Percentiles rank a stretch among this genome's conserved stretches.
Conservation (phyloP, 1,140 invertebrate genomes). For the Drosophila littoralis region DNA sequence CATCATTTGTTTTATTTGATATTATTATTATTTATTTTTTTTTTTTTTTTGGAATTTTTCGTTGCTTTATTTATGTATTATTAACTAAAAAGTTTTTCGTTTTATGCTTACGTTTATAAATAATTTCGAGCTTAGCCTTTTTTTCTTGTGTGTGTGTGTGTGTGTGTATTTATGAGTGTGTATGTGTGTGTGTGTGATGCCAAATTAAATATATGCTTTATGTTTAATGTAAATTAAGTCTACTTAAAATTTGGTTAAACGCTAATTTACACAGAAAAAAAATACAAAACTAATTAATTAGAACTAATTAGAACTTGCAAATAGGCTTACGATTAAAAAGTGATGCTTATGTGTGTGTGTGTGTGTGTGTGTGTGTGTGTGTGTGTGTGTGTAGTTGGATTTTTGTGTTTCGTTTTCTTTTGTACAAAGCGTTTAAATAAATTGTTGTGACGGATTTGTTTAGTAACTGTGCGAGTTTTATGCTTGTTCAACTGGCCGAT, state of each 20-base stretch:
- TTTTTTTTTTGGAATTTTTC: slow-evolving; percentile 64
- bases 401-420: slow-evolving; percentile 9
- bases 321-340: slow-evolving; percentile 67
- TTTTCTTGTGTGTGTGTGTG: slow-evolving; percentile 47
- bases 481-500: slow-evolving; percentile 9
- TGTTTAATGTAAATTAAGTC: slow-evolving; percentile 56
- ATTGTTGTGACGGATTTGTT: slow-evolving; percentile 68
- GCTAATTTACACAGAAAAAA: slow-evolving; percentile 79
- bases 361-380: slow-evolving; percentile 37
- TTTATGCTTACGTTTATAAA: slow-evolving; percentile 56
- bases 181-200: slow-evolving; percentile 34
- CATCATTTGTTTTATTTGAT: slow-evolving; percentile 13
- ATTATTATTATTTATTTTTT: slow-evolving; percentile 24
- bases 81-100: slow-evolving; percentile 70
- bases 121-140: slow-evolving; percentile 80
- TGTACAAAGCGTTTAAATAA: slow-evolving; percentile 47
- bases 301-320: slow-evolving; percentile 62
- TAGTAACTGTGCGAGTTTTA: slow-evolving; percentile 54
- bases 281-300: slow-evolving; percentile 68
- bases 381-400: slow-evolving; percentile 29
- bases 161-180: slow-evolving; percentile 23
- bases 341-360: slow-evolving; percentile 50
- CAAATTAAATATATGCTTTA: slow-evolving; percentile 59
- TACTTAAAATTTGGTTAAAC: slow-evolving; percentile 81
- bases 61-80: slow-evolving; percentile 65